Evolutionary conservation across 2,797 vertebrate genomes (phyloP), one percentile per base, ranked within the genome.

Genomic region (Champsocephalus esox): DNA sequence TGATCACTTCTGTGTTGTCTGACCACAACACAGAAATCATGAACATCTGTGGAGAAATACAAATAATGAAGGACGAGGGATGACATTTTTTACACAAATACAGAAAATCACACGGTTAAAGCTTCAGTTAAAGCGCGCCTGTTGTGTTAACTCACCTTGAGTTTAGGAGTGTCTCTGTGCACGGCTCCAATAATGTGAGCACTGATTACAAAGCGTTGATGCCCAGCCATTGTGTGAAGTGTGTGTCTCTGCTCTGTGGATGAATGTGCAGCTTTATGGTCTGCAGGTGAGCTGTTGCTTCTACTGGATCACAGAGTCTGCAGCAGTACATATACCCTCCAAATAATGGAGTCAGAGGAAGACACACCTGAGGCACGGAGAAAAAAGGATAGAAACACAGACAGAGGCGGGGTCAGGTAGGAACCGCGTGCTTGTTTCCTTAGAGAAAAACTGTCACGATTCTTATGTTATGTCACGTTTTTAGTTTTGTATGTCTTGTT

Each of bases 11-110:
- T 54, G 73, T 73, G 41, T 85, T 68, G 64, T 95, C 95, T 6
- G 94, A 94, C 95, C 95, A 96, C 1, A 87, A 12, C 28, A 94
- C 93, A 2, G 91, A 93, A 0, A 91, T 49, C 91, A 95, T 93
- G 83, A 92, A 95, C 80, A 90, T 83, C 95, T 96, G 82, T 8
- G 68, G 45, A 52, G 11, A 12, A 63, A 70, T 12, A 32, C 28
- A 43, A 9, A 41, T 2, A 59, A 46, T 21, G 24, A 32, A 66
- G 14, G 4, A 21, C 59, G 0, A 71, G 1, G 7, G 0, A 28
- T 9, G n/a, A 14, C 34, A 8, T 24, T 10, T 34, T 12, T 2
- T 2, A 45, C 5, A 43, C 0, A 32, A 19, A 41, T 12, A 56
- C 9, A 56, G 32, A 21, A 28, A 19, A 28, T 38, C 34, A 9